Evolutionary conservation across 2,113 vertebrate genomes (phyloP), one percentile per base, ranked within the genome.

Genomic region (Vimba vimba): DNA sequence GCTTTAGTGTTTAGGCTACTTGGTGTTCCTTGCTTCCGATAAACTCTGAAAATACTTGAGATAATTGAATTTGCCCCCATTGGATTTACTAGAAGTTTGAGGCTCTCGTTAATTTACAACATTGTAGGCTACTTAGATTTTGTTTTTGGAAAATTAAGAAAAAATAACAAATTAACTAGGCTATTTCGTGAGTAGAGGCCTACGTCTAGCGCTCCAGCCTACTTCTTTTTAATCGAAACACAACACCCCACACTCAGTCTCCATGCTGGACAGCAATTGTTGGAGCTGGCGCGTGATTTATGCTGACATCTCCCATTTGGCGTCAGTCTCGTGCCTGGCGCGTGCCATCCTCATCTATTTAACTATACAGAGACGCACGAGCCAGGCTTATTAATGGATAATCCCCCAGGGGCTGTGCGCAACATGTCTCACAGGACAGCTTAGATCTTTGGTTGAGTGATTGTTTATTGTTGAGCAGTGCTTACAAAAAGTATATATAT

Each of bases 321-420:
- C 3, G 43, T 66, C 4, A 77, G 80, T 13, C 94, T 92, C 93
- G 94, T 94, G 94, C 91, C 91, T 50, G 93, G 76, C 95, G 93
- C 94, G 94, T 95, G 94, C 94, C 88, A 25, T 17, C 30, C 21
- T 91, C 90, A 92, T 83, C 80, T 36, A 17, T 81, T 84, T 86
- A 84, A 68, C 75, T 6, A 83, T 77, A 52, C 62, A 19, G 55
- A 52, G 55, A 43, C 4, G 85, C 89, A 88, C 85, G 89, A 78
- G 85, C 74, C 85, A 80, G 45, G 23, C 36, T 86, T 27, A 73
- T 47, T 78, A 79, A 27, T n/a, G 52, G 23, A 59, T 43, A 71
- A 89, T 91, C 91, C 91, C 91, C 89, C 88, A 30, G 84, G 88
- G 69, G 33, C 8, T 30, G 23, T 36, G 81, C 21, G 47, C 15